Conservation (phyloP, 2,797 vertebrate species). For the Semaprochilodus insignis region DNA sequence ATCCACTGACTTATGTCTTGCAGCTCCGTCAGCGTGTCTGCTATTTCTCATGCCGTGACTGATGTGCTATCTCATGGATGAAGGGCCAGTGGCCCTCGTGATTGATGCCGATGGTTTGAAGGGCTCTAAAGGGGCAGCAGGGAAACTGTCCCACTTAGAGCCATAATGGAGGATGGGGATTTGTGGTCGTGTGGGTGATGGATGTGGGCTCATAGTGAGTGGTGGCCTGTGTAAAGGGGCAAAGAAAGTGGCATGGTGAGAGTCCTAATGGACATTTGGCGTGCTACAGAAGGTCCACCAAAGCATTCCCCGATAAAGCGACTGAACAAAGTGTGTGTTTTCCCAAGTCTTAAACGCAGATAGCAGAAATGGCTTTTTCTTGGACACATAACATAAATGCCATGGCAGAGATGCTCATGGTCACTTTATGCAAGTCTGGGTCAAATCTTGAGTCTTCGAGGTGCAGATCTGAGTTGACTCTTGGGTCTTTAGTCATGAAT, state of each 20-base stretch:
- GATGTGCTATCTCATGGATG: conserved; percentile 13
- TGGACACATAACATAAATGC: neutral
- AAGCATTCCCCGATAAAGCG: neutral
- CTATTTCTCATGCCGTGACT: conserved; percentile 22
- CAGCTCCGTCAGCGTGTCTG: conserved; percentile 23
- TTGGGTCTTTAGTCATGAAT: no score
- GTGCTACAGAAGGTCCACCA: neutral
- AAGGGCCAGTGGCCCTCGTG: conserved; percentile 26
- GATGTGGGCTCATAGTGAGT: conserved; percentile 1
- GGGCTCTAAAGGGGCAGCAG: neutral
- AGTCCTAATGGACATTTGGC: neutral
- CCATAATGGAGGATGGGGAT: conserved; percentile 18
- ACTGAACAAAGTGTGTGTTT: neutral
- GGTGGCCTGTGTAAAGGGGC: neutral
- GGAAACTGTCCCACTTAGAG: conserved; percentile 23
- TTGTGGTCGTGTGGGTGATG: conserved; percentile 14
- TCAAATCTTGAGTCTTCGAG: no score
- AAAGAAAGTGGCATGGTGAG: conserved; percentile 6
- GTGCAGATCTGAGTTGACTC: no score
- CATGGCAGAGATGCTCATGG: neutral
- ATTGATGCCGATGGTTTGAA: conserved; percentile 41
- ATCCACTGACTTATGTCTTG: conserved; percentile 20
- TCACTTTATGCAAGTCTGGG: no score
- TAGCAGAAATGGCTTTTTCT: neutral
- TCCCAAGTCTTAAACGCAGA: neutral